Base-by-base conservation (phyloP, 2,888 invertebrate species). In the Cylindroiulus punctatus region DNA sequence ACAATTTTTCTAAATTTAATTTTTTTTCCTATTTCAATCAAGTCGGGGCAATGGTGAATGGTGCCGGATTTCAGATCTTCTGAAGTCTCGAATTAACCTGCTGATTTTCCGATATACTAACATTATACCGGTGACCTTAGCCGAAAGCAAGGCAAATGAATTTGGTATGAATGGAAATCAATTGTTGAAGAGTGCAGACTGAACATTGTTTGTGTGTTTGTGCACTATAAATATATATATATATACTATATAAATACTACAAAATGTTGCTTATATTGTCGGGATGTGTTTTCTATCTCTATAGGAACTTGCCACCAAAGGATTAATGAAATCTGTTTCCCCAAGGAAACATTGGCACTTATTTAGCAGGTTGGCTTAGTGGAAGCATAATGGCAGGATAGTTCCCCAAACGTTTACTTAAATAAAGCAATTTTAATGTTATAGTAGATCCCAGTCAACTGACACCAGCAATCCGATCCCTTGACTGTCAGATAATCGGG, bases 231-330 rank as follows among this genome's bases (percentile, higher is more conserved):
- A 65, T 26, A 52, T 52, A 52, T 26, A 52, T 52, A 52, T 65
- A 65, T 65, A 65, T 65, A 65, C 65, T 65, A 65, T 65, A 65
- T 65, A 65, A 65, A 65, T 65, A 26, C 65, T 65, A 65, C 26
- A 65, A 65, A 65, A 65, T 65, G 65, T 65, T 65, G 26, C 26
- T 26, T 65, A 26, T 65, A 26, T 65, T 65, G 65, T 65, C 26
- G 26, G 65, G 26, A 22, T 65, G 65, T 65, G 26, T 65, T 65
- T 65, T 57, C 57, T 57, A 57, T 57, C 22, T 57, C 36, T 4
- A 36, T 7, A 36, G 36, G 3, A 36, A 36, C 7, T 36, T 44
- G 12, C 44, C 14, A 44, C 14, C 4, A 44, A 44, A 36, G 3
- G 7, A 36, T 2, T 36, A n/a, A 4, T 4, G 36, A 36, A 36